phyloP scores from a whole-genome alignment of 2,113 vertebrate species.

The Daphoenositta chrysoptera region DNA sequence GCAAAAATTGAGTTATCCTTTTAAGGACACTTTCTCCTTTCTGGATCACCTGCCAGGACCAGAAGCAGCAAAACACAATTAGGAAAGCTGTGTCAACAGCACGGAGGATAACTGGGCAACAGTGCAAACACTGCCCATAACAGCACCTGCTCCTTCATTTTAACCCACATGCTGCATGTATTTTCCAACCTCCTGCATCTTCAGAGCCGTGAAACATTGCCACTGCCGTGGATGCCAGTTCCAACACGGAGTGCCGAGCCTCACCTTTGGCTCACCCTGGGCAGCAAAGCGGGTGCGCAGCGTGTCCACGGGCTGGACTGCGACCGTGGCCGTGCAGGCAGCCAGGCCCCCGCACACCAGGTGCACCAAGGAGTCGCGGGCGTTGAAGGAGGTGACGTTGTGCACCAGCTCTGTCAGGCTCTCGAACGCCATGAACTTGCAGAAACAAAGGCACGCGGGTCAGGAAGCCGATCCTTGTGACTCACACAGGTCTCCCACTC shows the following conservation, averaged over 20 bases:
- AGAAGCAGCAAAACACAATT: neutral
- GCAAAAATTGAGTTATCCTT: neutral
- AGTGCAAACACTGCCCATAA: neutral
- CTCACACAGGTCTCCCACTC: neutral
- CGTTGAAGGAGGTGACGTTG: slow-evolving; percentile 60
- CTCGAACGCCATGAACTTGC: slow-evolving; percentile 89
- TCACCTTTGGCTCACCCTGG: slow-evolving; percentile 94
- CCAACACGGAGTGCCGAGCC: neutral
- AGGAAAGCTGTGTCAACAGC: neutral
- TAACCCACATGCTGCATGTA: neutral
- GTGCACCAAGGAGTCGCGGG: slow-evolving; percentile 77
- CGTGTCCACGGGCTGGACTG: slow-evolving; percentile 89
- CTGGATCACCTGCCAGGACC: neutral
- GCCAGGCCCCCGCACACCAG: slow-evolving; percentile 89
- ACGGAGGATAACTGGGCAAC: neutral
- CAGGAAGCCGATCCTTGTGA: neutral
- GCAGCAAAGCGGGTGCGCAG: slow-evolving; percentile 94
- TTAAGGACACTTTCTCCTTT: neutral
- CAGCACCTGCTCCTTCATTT: neutral
- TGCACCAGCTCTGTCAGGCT: slow-evolving; percentile 82
- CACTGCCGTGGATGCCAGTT: fast-evolving
- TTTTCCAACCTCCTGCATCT: neutral
- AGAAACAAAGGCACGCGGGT: neutral
- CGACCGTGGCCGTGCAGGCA: slow-evolving; percentile 82
- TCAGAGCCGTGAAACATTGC: neutral